Evolutionary conservation across 1,140 invertebrate species (phyloP).

Genomic region (Pogonognathellus flavescens): DNA sequence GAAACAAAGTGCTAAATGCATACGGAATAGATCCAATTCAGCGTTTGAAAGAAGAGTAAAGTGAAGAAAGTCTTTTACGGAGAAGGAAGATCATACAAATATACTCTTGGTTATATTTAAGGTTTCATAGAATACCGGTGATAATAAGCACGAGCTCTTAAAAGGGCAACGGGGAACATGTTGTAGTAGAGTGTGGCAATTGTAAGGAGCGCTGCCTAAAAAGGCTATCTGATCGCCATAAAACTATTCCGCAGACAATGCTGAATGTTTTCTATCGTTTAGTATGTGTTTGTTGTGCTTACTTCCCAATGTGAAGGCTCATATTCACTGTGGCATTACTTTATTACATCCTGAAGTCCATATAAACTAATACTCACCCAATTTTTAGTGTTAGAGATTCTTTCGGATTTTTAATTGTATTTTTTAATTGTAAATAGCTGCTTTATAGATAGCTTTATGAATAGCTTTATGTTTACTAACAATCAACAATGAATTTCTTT

Average conservation of each 20-base stretch:
- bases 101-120: not conserved
- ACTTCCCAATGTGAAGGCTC: not conserved
- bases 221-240: slow-evolving; percentile 55
- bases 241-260: slow-evolving; percentile 33
- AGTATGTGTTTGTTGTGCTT: not conserved
- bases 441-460: too few relatives aligned
- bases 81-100: not conserved
- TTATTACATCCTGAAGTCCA: too few relatives aligned
- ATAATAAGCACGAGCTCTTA: slow-evolving; percentile 53
- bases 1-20: slow-evolving; percentile 7
- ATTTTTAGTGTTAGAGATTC: too few relatives aligned
- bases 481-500: too few relatives aligned
- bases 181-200: slow-evolving; percentile 56
- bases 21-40: not conserved
- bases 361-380: too few relatives aligned
- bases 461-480: too few relatives aligned
- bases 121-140: not conserved
- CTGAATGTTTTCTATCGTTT: slow-evolving; percentile 25
- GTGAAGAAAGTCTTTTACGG: not conserved
- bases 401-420: too few relatives aligned
- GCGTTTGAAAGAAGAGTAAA: slow-evolving; percentile 8
- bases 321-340: not conserved
- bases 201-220: slow-evolving; percentile 56
- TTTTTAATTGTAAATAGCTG: too few relatives aligned
- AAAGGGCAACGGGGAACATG: slow-evolving; percentile 59